These are phyloP conservation scores for Aethes cnicana DNA, from an alignment of 2,888 invertebrate species.

Conservation along the genomic window DNA sequence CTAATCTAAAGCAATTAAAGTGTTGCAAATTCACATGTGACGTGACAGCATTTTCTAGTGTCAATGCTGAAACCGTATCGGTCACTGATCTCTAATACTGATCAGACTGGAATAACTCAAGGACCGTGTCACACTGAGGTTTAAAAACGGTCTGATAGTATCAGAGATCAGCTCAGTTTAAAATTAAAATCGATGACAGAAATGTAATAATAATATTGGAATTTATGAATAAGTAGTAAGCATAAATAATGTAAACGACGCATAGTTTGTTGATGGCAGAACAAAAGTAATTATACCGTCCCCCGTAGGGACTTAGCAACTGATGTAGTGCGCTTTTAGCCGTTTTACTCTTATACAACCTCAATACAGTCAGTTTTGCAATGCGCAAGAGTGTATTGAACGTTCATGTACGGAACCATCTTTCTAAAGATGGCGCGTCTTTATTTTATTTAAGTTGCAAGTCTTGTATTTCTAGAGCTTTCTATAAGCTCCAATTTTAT, in stretches of 20 bases:
- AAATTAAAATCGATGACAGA: slow-evolving; percentile 47
- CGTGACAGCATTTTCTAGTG: slow-evolving; percentile 3
- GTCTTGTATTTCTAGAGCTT: too few species aligned
- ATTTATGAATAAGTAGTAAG: slow-evolving; percentile 65
- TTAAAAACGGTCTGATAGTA: slow-evolving; percentile 9
- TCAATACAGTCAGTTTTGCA: neutral
- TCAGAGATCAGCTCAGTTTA: slow-evolving; percentile 15
- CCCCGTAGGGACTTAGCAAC: slow-evolving; percentile 40
- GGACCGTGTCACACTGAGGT: neutral
- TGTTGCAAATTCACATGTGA: neutral
- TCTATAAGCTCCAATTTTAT: too few species aligned
- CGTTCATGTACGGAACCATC: too few species aligned
- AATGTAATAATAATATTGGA: slow-evolving; percentile 48
- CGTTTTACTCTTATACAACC: slow-evolving; percentile 38
- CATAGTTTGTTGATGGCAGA: slow-evolving; percentile 51
- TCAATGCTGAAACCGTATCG: slow-evolving; percentile 35
- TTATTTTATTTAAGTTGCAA: too few species aligned
- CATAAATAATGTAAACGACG: slow-evolving; percentile 63
- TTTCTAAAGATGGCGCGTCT: too few species aligned
- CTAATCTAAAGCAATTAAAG: too few species aligned
- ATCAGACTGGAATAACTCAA: slow-evolving; percentile 1
- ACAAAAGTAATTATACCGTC: slow-evolving; percentile 44
- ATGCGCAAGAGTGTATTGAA: too few species aligned
- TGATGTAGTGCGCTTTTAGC: slow-evolving; percentile 37
- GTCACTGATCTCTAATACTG: slow-evolving; percentile 22